Conservation (phyloP, 2,113 vertebrate genomes). For the Pseudorectes ferrugineus region DNA sequence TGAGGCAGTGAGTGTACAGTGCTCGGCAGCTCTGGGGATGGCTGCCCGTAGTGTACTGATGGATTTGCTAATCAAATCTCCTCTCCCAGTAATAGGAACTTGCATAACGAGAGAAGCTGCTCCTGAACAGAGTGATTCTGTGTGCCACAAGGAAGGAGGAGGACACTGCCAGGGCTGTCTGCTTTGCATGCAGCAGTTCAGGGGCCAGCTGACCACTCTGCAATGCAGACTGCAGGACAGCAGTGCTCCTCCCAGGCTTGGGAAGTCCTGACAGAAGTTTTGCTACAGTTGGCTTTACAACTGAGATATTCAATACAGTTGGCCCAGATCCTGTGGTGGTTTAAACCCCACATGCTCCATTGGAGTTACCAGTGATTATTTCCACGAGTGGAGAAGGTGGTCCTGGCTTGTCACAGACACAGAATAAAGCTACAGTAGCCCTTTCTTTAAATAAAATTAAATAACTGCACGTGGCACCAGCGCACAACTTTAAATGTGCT, state of each 20-base stretch:
- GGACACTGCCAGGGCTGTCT: neutral
- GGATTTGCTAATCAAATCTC: neutral
- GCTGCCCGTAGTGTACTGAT: neutral
- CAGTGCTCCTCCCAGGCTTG: neutral
- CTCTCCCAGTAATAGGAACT: neutral
- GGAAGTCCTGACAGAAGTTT: neutral
- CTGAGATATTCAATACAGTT: neutral
- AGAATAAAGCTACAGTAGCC: slow-evolving; percentile 41
- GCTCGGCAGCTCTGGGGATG: neutral
- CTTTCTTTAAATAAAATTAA: slow-evolving; percentile 57
- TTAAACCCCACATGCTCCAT: slow-evolving; percentile 22
- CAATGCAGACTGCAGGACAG: neutral
- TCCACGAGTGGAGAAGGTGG: neutral
- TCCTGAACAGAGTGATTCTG: neutral
- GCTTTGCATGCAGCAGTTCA: neutral
- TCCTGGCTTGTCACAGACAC: slow-evolving; percentile 36
- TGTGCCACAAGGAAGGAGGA: neutral
- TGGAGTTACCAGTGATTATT: slow-evolving; percentile 23
- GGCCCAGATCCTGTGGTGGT: neutral
- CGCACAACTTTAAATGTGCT: neutral
- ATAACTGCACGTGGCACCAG: neutral
- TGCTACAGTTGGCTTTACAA: neutral
- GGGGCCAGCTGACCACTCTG: neutral
- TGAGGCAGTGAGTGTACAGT: neutral
- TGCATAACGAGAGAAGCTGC: neutral